phyloP scores from a whole-genome alignment of 2,797 vertebrate species.

The Onychomys leucogaster region DNA sequence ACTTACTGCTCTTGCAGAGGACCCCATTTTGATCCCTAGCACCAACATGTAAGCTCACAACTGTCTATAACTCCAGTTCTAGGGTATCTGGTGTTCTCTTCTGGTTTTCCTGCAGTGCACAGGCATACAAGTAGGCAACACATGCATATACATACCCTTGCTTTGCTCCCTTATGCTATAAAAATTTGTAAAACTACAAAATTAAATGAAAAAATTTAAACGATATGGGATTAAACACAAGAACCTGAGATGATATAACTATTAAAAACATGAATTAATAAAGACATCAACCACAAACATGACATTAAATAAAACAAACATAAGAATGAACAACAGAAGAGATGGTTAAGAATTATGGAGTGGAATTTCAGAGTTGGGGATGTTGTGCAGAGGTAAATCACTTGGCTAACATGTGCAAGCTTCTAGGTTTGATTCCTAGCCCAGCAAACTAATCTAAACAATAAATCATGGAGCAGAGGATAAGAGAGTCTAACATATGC shows the following conservation, averaged over 20 bases:
- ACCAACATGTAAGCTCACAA: not conserved
- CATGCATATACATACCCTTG: not conserved
- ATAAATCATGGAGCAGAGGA: not conserved
- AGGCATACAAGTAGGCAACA: not conserved
- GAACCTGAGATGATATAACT: slow-evolving; percentile 34
- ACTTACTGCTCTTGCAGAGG: not conserved
- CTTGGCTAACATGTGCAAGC: not conserved
- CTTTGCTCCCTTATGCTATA: not conserved
- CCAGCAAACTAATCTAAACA: not conserved
- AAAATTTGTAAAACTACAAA: not conserved
- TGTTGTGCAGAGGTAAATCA: not conserved
- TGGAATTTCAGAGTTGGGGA: not conserved
- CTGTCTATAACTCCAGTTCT: not conserved
- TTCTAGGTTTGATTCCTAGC: not conserved
- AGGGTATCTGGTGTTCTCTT: not conserved
- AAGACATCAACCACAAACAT: not conserved
- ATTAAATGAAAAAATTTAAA: not conserved
- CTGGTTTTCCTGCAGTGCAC: not conserved
- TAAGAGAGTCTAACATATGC: not conserved
- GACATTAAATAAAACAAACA: not conserved
- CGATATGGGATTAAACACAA: not conserved
- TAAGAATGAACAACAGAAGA: not conserved
- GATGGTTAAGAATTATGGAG: not conserved
- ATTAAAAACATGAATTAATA: not conserved
- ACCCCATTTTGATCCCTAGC: not conserved